phyloP scores from a whole-genome alignment of 2,888 invertebrate species.

The Cerastis leucographa region DNA sequence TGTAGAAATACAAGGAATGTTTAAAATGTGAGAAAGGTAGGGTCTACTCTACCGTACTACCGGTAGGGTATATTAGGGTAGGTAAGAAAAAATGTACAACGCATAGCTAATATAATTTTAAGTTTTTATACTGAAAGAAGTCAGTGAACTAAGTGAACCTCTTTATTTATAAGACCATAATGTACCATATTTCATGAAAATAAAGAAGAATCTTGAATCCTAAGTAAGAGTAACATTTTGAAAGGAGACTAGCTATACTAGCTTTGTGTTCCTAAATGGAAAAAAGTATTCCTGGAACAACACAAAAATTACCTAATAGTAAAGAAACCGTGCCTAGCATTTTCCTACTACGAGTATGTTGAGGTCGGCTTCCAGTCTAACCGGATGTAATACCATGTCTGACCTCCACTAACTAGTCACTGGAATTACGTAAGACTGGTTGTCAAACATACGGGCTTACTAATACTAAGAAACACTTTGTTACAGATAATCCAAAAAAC shows the following conservation, averaged over 20 bases:
- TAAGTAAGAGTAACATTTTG: not conserved
- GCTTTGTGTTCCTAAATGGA: not conserved
- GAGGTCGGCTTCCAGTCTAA: not conserved
- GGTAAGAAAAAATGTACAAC: too few relatives aligned
- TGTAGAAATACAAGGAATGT: too few relatives aligned
- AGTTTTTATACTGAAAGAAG: too few relatives aligned
- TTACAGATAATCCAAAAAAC: constrained; percentile 45
- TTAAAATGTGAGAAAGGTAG: too few relatives aligned
- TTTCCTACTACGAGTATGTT: not conserved
- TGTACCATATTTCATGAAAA: too few relatives aligned
- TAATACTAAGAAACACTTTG: not conserved
- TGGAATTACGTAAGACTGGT: not conserved
- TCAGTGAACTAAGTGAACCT: too few relatives aligned
- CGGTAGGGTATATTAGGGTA: too few relatives aligned
- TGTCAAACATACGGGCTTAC: not conserved
- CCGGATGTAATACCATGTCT: too few relatives aligned
- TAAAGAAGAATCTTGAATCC: too few relatives aligned
- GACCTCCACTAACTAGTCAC: not conserved
- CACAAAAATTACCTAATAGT: not conserved
- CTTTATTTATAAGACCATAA: too few relatives aligned
- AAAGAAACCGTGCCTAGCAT: not conserved
- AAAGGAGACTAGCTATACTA: not conserved
- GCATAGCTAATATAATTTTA: too few relatives aligned
- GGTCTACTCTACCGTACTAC: too few relatives aligned
- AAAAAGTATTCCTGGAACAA: not conserved